phyloP scores from a whole-genome alignment of 2,113 vertebrate species.

The Muntiacus reevesi region DNA sequence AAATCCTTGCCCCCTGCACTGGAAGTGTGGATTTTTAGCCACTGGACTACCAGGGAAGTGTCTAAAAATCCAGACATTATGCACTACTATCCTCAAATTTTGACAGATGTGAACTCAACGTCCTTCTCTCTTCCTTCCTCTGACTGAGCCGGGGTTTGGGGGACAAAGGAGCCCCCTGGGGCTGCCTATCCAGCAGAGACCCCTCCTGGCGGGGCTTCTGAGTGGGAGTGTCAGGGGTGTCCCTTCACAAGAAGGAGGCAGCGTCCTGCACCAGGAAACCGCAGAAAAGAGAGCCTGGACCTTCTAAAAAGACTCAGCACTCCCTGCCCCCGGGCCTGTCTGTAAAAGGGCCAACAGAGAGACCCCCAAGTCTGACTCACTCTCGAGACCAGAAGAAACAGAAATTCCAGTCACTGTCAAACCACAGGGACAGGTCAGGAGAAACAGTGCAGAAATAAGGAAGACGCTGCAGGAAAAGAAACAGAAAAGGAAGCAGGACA shows the following conservation, averaged over 20 bases:
- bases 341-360: not conserved
- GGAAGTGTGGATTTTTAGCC: not conserved
- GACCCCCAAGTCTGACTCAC: not conserved
- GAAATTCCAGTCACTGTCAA: not conserved
- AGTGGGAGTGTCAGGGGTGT: too few species aligned
- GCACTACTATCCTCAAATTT: not conserved
- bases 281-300: not conserved
- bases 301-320: not conserved
- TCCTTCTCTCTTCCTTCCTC: not conserved
- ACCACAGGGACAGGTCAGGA: accelerated
- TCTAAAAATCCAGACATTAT: not conserved
- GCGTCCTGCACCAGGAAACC: not conserved
- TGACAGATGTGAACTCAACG: not conserved
- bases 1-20: accelerated
- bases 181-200: not conserved
- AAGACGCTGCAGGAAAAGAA: accelerated
- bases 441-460: accelerated
- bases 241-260: accelerated
- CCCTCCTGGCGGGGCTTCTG: too few species aligned
- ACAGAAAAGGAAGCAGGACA: accelerated
- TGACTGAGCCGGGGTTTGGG: too few species aligned
- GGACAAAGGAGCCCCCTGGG: not conserved
- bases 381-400: not conserved
- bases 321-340: not conserved
- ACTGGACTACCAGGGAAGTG: not conserved